phyloP scores from a whole-genome alignment of 2,888 invertebrate species.

The Parthenolecanium corni region DNA sequence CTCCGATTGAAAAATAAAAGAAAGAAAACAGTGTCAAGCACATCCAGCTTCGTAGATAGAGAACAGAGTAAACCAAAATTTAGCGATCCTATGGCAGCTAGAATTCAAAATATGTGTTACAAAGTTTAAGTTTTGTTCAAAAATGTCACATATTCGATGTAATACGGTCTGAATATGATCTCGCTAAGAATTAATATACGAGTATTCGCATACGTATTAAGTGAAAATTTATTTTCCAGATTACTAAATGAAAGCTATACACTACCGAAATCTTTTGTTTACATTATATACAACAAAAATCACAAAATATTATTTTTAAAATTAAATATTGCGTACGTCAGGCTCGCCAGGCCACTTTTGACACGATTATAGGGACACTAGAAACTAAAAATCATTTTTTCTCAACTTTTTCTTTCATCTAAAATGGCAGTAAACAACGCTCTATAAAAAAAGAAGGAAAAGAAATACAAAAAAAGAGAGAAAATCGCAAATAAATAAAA shows the following conservation, averaged over 20 bases:
- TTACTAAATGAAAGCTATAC: conserved; percentile 22
- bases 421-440: conserved; percentile 20
- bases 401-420: not conserved
- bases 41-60: too few species aligned
- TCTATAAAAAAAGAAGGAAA: conserved; percentile 10
- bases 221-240: conserved; percentile 20
- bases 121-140: too few species aligned
- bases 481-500: conserved; percentile 11
- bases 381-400: conserved; percentile 1
- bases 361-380: conserved; percentile 1
- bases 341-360: not conserved
- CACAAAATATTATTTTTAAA: conserved; percentile 7
- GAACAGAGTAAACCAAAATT: too few species aligned
- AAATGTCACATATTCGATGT: too few species aligned
- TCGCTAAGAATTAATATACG: too few species aligned
- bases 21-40: too few species aligned
- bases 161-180: too few species aligned
- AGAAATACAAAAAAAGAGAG: conserved; percentile 10
- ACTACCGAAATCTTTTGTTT: conserved; percentile 19
- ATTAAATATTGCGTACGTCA: conserved; percentile 8
- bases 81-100: too few species aligned
- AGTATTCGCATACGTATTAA: conserved; percentile 7
- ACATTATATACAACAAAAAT: conserved; percentile 12
- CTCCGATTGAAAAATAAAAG: too few species aligned
- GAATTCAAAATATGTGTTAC: too few species aligned